These are phyloP conservation scores for Sericinus montela DNA, from an alignment of 2,888 invertebrate genomes.

Conservation along the genomic window DNA sequence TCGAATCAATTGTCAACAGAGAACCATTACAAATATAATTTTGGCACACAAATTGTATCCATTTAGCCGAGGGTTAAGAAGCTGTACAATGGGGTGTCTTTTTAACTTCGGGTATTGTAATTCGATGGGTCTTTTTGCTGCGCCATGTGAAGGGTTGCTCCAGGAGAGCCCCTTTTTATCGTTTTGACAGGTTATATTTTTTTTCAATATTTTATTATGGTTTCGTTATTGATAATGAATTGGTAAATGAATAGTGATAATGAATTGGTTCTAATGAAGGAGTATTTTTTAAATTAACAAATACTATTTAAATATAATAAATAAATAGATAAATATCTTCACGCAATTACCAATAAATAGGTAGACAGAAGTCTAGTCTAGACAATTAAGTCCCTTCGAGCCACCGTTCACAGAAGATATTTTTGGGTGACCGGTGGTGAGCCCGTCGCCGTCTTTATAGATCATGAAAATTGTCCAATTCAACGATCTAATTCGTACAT, in stretches of 20 bases:
- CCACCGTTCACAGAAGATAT: no score
- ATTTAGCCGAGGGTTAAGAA: conserved; percentile 72
- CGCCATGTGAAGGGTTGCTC: conserved; percentile 53
- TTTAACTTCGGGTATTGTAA: conserved; percentile 70
- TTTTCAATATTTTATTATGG: conserved; percentile 11
- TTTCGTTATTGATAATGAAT: conserved; percentile 2
- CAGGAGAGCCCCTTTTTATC: conserved; percentile 27
- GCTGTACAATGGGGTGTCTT: conserved; percentile 71
- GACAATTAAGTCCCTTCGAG: no score
- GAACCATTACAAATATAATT: conserved; percentile 64
- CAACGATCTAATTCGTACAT: no score
- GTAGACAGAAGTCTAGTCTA: no score
- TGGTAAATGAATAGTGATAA: no score
- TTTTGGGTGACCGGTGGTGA: no score
- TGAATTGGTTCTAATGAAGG: neutral
- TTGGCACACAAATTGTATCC: conserved; percentile 62
- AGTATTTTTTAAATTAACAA: neutral
- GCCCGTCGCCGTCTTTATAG: no score
- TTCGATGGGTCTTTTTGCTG: conserved; percentile 50
- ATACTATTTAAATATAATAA: no score
- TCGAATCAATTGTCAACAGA: conserved; percentile 22
- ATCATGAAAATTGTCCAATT: no score
- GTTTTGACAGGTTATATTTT: conserved; percentile 20
- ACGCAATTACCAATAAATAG: no score
- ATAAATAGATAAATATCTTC: no score